Evolutionary conservation across 2,888 invertebrate genomes (phyloP).

Genomic region (Lepidonotus clava): DNA sequence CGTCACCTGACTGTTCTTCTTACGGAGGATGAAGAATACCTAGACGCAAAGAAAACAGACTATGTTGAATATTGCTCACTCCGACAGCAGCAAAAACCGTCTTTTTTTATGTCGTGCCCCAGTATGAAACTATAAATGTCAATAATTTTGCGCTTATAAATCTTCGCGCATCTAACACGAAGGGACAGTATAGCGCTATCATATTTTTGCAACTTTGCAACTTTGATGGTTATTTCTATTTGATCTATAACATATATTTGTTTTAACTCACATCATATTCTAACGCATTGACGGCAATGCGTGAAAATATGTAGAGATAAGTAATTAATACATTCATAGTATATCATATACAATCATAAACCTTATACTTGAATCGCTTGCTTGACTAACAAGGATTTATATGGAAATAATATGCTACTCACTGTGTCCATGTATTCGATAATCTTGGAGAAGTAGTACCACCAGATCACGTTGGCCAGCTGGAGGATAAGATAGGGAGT

Average conservation of each 20-base stretch:
- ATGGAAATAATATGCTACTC: slow-evolving; percentile 64
- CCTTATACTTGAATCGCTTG: no score
- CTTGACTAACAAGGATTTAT: no score
- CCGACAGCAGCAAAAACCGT: not conserved
- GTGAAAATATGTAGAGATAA: no score
- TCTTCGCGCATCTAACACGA: no score
- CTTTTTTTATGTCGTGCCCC: not conserved
- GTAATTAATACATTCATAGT: not conserved
- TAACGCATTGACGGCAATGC: no score
- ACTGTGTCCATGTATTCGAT: slow-evolving; percentile 78
- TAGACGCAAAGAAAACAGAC: slow-evolving; percentile 58
- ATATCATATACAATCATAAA: not conserved
- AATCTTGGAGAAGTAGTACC: slow-evolving; percentile 78
- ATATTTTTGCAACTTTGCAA: no score
- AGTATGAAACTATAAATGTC: not conserved
- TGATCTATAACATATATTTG: no score
- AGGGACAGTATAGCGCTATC: no score
- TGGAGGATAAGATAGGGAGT: slow-evolving; percentile 64
- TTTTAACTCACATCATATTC: no score
- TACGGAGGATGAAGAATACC: slow-evolving; percentile 78
- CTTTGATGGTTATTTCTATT: no score
- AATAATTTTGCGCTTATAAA: no score
- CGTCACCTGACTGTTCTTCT: slow-evolving; percentile 78
- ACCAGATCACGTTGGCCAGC: slow-evolving; percentile 76
- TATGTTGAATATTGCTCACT: not conserved